These are phyloP conservation scores for Sarcophaga rosellei DNA, from an alignment of 2,888 invertebrate species.

Conservation along the genomic window DNA sequence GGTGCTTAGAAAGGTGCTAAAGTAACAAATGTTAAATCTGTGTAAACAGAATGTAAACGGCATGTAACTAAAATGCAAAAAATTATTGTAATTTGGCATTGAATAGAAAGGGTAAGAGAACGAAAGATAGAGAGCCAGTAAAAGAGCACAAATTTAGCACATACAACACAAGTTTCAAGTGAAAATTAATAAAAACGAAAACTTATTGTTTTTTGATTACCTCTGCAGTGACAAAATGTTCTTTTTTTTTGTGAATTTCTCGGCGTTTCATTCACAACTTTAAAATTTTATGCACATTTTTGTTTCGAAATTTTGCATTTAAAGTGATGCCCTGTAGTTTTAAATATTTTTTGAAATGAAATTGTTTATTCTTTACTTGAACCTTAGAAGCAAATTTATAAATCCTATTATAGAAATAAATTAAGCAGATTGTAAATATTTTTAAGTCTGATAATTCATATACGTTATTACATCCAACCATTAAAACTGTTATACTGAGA, in stretches of 20 bases:
- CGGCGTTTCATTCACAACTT: not conserved
- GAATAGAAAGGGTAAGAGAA: not conserved
- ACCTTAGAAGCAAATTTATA: no score
- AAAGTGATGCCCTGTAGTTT: no score
- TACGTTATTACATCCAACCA: no score
- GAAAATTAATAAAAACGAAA: constrained; percentile 63
- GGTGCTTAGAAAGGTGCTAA: constrained; percentile 58
- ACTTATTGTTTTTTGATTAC: constrained; percentile 59
- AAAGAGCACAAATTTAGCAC: no score
- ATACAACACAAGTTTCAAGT: constrained; percentile 22
- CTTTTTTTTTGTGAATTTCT: not conserved
- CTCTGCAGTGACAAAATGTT: not conserved
- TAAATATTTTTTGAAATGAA: no score
- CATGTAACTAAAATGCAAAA: constrained; percentile 38
- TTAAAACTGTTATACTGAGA: no score
- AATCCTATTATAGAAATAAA: no score
- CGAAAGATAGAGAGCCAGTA: not conserved
- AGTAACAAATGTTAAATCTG: constrained; percentile 64
- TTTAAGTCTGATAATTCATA: no score
- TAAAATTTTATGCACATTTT: no score
- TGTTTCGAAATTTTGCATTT: no score
- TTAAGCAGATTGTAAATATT: no score
- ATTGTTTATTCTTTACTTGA: no score
- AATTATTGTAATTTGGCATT: not conserved
- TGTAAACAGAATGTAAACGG: constrained; percentile 62